Base-by-base conservation (phyloP, 1,140 invertebrate genomes). In the Eurosta solidaginis region DNA sequence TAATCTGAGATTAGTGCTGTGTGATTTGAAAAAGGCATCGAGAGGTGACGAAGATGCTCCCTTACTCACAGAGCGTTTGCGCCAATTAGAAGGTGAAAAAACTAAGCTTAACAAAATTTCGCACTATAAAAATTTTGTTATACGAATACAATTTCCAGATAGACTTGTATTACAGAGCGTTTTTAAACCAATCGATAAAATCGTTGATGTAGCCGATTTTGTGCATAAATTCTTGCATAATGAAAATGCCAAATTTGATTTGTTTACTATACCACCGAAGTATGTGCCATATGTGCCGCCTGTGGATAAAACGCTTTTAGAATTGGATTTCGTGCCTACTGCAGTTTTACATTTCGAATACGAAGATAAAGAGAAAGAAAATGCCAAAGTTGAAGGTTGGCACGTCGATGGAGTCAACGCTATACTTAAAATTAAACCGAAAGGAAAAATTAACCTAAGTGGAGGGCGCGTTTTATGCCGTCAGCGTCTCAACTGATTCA, bases 91-190 rank as follows among this genome's bases (percentile, higher is more conserved):
- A 83, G 88, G 91, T 78, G 90, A 92, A 79, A 91, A 92, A 83
- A 89, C 88, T 54, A 90, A 90, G 80, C 80, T 92, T 59, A 87
- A 89, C 20, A 90, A 90, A 81, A 83, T 94, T 22, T 89, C 91
- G 77, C 90, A 91, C 78, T 96, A 96, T 85, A 92, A 92, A 80
- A 90, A 91, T 83, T 91, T 92, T 54, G 91, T 96, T 12, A 92
- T 96, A 54, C 89, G 95, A 68, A 90, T 97, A 81, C 92, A 94
- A 83, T 96, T 97, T 88, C 94, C 94, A 3, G 92, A 96, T 88
- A 91, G 92, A 74, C 89, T 93, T 59, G 93, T 96, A 36, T 88
- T 96, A 3, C 95, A 97, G 88, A 94, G 92, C 10, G 88, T 93
- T 12, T 96, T 97, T 83, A 89, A 89, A 81, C 92, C 94, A 5